Evolutionary conservation across 2,797 vertebrate genomes (phyloP).

Genomic region (Trachurus trachurus): DNA sequence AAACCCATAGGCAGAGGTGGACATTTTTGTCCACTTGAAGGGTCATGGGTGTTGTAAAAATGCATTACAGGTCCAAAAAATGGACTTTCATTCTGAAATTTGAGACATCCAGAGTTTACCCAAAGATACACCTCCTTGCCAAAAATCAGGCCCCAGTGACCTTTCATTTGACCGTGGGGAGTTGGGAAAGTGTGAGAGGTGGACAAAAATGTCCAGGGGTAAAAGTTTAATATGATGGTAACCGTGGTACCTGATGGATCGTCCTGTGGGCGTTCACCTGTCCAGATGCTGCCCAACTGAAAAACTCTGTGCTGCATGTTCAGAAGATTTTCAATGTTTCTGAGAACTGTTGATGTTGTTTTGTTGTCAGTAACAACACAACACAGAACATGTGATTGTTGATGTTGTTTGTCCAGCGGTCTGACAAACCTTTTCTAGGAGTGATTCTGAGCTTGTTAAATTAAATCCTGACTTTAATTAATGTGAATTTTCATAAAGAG

Average conservation of each 20-base stretch:
- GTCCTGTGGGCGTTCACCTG: conserved; percentile 26
- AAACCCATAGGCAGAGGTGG: too few species aligned
- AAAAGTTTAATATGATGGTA: conserved; percentile 23
- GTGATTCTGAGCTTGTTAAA: not conserved
- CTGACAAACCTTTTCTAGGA: not conserved
- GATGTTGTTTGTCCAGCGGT: not conserved
- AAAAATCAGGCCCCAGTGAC: too few species aligned
- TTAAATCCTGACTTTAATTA: not conserved
- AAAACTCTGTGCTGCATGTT: not conserved
- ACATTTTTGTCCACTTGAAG: too few species aligned
- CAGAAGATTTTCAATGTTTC: not conserved
- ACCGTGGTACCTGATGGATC: not conserved
- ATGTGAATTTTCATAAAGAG: conserved; percentile 3
- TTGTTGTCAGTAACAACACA: not conserved
- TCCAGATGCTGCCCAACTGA: conserved; percentile 13
- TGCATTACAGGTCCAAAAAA: too few species aligned
- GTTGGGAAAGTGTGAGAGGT: too few species aligned
- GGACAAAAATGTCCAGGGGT: too few species aligned
- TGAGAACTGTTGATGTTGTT: not conserved
- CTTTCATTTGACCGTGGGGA: too few species aligned
- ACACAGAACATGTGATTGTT: not conserved
- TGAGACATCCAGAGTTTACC: too few species aligned
- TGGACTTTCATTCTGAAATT: too few species aligned
- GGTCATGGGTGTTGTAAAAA: too few species aligned
- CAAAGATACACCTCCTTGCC: too few species aligned